These are phyloP conservation scores for Ailuropoda melanoleuca DNA, from an alignment of 2,113 vertebrate genomes.

Conservation along the genomic window DNA sequence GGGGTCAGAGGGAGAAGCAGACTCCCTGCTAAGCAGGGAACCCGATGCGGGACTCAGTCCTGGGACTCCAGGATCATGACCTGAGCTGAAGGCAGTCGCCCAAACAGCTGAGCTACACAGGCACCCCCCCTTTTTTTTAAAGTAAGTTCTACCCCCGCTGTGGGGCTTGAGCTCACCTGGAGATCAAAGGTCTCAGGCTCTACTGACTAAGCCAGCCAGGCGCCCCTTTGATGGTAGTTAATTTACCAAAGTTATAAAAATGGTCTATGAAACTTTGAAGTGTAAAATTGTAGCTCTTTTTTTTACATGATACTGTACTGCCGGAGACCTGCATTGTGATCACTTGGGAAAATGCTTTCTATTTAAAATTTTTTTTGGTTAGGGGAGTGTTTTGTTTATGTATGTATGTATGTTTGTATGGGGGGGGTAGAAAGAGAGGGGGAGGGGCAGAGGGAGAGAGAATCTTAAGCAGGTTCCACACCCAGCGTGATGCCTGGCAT, in stretches of 20 bases:
- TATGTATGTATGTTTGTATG: background rate
- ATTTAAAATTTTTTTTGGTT: background rate
- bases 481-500: background rate
- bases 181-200: background rate
- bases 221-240: background rate
- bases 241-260: background rate
- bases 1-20: too few relatives aligned
- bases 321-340: background rate
- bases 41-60: too few relatives aligned
- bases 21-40: too few relatives aligned
- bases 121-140: background rate
- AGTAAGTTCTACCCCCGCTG: background rate
- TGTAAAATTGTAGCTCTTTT: background rate
- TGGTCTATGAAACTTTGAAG: background rate
- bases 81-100: too few relatives aligned
- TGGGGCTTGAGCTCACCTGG: background rate
- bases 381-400: background rate
- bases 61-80: too few relatives aligned
- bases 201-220: background rate
- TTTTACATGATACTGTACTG: background rate
- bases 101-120: too few relatives aligned
- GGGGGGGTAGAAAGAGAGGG: background rate
- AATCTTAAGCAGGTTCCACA: background rate
- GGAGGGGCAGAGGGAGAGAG: background rate
- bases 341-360: background rate